Base-by-base conservation (phyloP, 2,113 vertebrate species). In the Pampusana beccarii region DNA sequence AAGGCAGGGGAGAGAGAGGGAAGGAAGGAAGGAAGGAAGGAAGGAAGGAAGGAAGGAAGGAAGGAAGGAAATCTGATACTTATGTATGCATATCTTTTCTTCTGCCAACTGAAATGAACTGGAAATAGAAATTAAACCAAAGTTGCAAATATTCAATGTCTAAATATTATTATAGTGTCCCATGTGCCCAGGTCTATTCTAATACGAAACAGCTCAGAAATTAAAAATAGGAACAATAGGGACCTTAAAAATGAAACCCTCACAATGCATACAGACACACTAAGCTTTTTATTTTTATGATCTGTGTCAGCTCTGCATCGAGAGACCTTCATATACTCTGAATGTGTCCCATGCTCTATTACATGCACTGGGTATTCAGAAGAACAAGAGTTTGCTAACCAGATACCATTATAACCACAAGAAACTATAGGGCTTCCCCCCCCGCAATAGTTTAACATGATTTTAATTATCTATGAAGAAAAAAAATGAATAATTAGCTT, bases 401-500 rank as follows among this genome's bases (percentile, higher is more conserved):
- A 70, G 61, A 86, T 46, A 86, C 70, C 46, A 29, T 61, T 61
- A 86, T 61, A 86, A 94, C 74, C 78, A 79, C 42, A 90, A 97
- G 94, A 91, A 96, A 96, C 93, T 79, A 75, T 38, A 86, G 66
- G 54, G 29, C 29, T 73, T 29, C 46, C 44, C 46, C 48, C 81
- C 48, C 81, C 80, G 78, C 19, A 87, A 75, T 51, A 91, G 65
- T 94, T 88, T 69, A 93, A 72, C 95, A 92, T 80, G 11, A 97
- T 96, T 97, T 97, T 97, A 93, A 97, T 96, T 96, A 93, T 61
- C 97, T 94, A 92, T 90, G 42, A 93, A 93, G 54, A 84, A 95
- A 96, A 96, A 90, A 96, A 65, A 50, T 89, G 88, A 94, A 94
- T 92, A 95, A 95, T 89, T 72, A 89, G 53, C 62, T 91, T 75